phyloP scores from a whole-genome alignment of 1,140 invertebrate genomes.

The Drosophila santomea region DNA sequence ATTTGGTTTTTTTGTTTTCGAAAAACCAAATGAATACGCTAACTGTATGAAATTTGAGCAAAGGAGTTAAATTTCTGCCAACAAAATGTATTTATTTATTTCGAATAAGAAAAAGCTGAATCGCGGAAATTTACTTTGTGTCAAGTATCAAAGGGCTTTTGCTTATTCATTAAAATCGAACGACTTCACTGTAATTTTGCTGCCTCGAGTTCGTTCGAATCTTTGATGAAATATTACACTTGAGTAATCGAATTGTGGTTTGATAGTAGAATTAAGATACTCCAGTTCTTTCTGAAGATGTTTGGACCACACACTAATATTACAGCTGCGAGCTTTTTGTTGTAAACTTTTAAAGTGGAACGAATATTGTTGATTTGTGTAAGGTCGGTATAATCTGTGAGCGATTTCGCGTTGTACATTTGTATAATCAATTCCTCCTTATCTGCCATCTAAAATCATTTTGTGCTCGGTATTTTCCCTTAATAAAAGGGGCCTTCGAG shows the following conservation, averaged over 20 bases:
- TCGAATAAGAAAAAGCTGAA: not conserved
- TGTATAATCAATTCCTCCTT: conserved; percentile 37
- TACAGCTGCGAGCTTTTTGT: too few species aligned
- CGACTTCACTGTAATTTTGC: not conserved
- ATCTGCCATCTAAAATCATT: conserved; percentile 2
- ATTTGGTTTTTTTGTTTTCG: too few species aligned
- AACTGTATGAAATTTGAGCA: too few species aligned
- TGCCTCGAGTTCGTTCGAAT: not conserved
- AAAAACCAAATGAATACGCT: too few species aligned
- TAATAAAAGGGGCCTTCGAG: conserved; percentile 16
- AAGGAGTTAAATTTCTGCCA: not conserved
- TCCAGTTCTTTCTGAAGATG: too few species aligned
- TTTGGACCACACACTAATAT: too few species aligned
- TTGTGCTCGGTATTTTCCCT: not conserved
- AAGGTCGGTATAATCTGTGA: not conserved
- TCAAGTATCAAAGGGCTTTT: not conserved
- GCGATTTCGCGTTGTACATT: conserved; percentile 4
- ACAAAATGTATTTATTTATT: too few species aligned
- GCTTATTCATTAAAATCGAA: not conserved
- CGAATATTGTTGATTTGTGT: not conserved
- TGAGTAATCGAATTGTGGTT: too few species aligned
- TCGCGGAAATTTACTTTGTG: not conserved
- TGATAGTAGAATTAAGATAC: too few species aligned
- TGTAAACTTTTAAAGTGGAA: not conserved
- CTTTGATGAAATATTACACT: not conserved